phyloP scores from a whole-genome alignment of 2,888 invertebrate species.

The Blastobasis lacticolella region DNA sequence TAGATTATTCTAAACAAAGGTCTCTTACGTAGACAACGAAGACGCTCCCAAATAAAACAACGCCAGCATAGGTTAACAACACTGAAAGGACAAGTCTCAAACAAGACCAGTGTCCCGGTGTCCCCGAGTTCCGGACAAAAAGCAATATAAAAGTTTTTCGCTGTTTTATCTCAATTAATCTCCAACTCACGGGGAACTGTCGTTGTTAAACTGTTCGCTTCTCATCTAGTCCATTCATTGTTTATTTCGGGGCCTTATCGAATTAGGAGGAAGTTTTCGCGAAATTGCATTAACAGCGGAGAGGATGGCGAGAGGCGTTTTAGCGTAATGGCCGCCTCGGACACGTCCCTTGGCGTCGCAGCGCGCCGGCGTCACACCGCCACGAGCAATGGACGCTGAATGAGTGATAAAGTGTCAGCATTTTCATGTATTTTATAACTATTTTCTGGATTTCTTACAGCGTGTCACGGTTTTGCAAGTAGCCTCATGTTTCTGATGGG shows the following conservation, averaged over 20 bases:
- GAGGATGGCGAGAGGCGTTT: slow-evolving; percentile 37
- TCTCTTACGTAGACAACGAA: too few relatives aligned
- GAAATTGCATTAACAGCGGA: slow-evolving; percentile 49
- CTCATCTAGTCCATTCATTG: slow-evolving; percentile 24
- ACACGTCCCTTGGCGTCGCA: slow-evolving; percentile 37
- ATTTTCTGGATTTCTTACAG: too few relatives aligned
- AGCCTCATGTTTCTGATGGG: too few relatives aligned
- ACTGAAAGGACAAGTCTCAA: too few relatives aligned
- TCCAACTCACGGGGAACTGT: slow-evolving; percentile 13
- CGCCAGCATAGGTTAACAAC: too few relatives aligned
- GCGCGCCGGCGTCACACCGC: slow-evolving; percentile 2
- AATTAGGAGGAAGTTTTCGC: slow-evolving; percentile 43
- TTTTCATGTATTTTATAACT: too few relatives aligned
- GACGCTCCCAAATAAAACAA: too few relatives aligned
- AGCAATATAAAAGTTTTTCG: background rate
- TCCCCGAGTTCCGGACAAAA: background rate
- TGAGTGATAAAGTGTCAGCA: too few relatives aligned
- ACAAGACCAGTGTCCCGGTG: too few relatives aligned
- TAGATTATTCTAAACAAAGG: too few relatives aligned
- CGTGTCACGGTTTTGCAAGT: too few relatives aligned
- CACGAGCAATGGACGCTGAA: too few relatives aligned
- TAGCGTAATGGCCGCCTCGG: slow-evolving; percentile 39
- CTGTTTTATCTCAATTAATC: slow-evolving; percentile 1
- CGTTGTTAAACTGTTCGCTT: slow-evolving; percentile 21
- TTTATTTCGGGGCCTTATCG: slow-evolving; percentile 41